Base-by-base conservation (phyloP, 2,888 invertebrate species). In the Tuta absoluta region DNA sequence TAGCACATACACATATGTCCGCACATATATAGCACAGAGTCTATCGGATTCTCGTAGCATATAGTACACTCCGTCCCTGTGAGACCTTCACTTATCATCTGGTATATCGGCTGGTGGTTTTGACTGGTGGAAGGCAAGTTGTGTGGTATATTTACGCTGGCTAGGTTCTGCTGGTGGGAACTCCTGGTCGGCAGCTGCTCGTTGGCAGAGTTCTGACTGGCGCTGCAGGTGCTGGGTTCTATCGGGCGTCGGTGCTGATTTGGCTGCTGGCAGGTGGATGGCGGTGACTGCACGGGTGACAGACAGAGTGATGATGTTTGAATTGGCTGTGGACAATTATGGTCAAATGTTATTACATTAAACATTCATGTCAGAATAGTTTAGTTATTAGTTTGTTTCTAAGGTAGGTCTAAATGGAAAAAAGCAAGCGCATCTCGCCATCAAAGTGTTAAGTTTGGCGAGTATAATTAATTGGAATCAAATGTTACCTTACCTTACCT, bases 1-100 rank as follows among this genome's bases (percentile, higher is more conserved):
- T 97, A 98, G 81, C 99, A 99, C 98, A 99, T 98, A 84, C 99
- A 99, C 98, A 99, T 98, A 89, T 99, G 99, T 49, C 99, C 99
- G 84, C 99, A 99, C 93, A 97, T 97, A 86, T 99, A 99, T 19
- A 98, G 89, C 0, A 98, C 99, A 68, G 97, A 96, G 90, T 99
- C 98, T 68, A 99, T 97, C 38, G 95, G 94, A 73, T 97, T 95
- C 81, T 98, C 98, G 83, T 97, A 98, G 86, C 99, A 99, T 63
- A 99, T 97, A 0, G 97, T 97, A 85, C 99, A 99, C 81, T 99
- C 96, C 0, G 95, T 94, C 21, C 95, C 94, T 0, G 89, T 87
- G 0, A 88, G 69, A 12, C 87, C 87, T 63, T 91, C 89, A 0
- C 90, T 90, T 2, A 87, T 83, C 1, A 92, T 87, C 0, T 89